A percentile compares a stretch with the other conserved stretches of the same genome.
Evolutionary conservation across 2,797 vertebrate species (phyloP).

Genomic region (Gallinago nigripennis): DNA sequence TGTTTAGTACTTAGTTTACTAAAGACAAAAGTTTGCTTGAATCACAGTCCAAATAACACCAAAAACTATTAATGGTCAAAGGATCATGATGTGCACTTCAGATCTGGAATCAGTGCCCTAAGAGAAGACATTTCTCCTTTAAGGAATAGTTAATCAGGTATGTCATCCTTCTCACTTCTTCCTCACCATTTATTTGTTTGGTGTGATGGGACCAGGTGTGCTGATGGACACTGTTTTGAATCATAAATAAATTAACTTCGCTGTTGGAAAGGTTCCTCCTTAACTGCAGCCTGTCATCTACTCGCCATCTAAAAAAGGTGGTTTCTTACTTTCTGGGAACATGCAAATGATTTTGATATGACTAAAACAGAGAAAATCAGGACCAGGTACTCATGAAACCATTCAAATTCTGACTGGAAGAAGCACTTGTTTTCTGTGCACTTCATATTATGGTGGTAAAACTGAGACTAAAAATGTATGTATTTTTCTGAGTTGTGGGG

Average conservation of each 20-base stretch:
- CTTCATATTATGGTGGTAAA: neutral
- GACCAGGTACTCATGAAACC: neutral
- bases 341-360: neutral
- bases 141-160: neutral
- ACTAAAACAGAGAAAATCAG: neutral
- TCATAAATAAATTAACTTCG: conserved; percentile 46
- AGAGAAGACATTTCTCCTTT: neutral
- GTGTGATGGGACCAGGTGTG: neutral
- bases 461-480: neutral
- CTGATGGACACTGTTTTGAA: conserved; percentile 39
- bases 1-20: neutral
- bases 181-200: neutral
- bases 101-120: conserved; percentile 16
- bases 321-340: conserved; percentile 23
- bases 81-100: neutral
- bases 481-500: neutral
- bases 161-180: neutral
- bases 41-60: neutral
- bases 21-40: too few relatives aligned
- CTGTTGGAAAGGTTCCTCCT: neutral
- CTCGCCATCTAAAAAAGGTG: neutral
- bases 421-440: neutral
- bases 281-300: neutral
- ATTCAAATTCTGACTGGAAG: neutral
- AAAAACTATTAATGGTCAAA: conserved; percentile 4